These are phyloP conservation scores for Megalops atlanticus DNA, from an alignment of 2,113 vertebrate genomes.

Conservation along the genomic window DNA sequence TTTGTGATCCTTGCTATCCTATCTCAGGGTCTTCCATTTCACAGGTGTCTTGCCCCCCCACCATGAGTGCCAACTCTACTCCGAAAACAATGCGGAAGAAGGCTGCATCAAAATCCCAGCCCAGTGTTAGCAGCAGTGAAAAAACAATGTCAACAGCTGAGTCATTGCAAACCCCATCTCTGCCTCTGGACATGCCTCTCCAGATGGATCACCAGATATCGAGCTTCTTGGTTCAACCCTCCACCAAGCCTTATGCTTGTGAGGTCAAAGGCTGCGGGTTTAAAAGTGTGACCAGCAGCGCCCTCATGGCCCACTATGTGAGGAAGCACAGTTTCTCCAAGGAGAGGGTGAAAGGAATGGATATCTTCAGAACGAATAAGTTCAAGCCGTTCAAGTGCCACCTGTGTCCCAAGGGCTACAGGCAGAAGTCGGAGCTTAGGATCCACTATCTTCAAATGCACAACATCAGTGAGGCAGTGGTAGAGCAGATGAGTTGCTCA, in stretches of 20 bases:
- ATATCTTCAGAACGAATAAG: slow-evolving; percentile 81
- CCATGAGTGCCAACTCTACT: slow-evolving; percentile 64
- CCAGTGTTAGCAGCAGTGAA: neutral
- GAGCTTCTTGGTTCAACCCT: slow-evolving; percentile 74
- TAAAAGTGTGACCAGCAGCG: slow-evolving; percentile 85
- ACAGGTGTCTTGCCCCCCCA: slow-evolving; percentile 65
- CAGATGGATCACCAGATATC: slow-evolving; percentile 63
- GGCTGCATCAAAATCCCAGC: slow-evolving; percentile 13
- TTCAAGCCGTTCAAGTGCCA: slow-evolving; percentile 90
- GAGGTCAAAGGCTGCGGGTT: slow-evolving; percentile 81
- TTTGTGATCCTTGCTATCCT: slow-evolving; percentile 51
- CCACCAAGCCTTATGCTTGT: slow-evolving; percentile 87
- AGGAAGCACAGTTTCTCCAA: slow-evolving; percentile 81
- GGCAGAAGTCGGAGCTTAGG: slow-evolving; percentile 82
- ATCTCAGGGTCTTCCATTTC: slow-evolving; percentile 56
- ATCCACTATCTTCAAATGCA: slow-evolving; percentile 85
- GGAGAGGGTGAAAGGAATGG: slow-evolving; percentile 81
- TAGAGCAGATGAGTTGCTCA: slow-evolving; percentile 55
- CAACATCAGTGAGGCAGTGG: slow-evolving; percentile 69
- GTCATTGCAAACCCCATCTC: slow-evolving; percentile 36
- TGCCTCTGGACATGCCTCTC: slow-evolving; percentile 50
- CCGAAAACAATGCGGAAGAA: slow-evolving; percentile 47
- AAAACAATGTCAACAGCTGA: slow-evolving; percentile 58
- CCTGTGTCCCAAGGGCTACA: slow-evolving; percentile 87
- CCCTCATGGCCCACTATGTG: slow-evolving; percentile 87